Evolutionary conservation across 2,113 vertebrate species (phyloP).

Genomic region (Takifugu flavidus): DNA sequence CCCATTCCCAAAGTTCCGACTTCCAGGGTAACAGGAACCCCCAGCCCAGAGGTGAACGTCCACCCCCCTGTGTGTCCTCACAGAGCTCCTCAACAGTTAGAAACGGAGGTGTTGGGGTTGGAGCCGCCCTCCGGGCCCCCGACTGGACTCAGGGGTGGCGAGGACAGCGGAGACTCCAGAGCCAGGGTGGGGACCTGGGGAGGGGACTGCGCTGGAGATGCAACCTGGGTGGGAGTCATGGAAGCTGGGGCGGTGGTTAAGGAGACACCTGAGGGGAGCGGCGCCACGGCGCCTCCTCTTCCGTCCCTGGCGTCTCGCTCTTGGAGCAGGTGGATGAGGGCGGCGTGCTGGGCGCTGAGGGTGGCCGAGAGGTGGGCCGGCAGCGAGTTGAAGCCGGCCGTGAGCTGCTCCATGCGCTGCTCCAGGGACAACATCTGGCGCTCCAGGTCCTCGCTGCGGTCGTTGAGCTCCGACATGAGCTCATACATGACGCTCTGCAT

Average conservation of each 20-base stretch:
- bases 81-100: constrained; percentile 82
- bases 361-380: constrained; percentile 88
- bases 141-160: constrained; percentile 77
- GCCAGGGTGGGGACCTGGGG: constrained; percentile 70
- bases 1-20: no score
- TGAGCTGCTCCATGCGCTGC: constrained; percentile 90
- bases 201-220: constrained; percentile 20
- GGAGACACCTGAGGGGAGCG: constrained; percentile 47
- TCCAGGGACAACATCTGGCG: constrained; percentile 95
- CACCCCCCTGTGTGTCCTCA: constrained; percentile 18
- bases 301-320: constrained; percentile 73
- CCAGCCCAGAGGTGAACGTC: neutral
- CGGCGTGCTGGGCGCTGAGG: constrained; percentile 90
- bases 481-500: constrained; percentile 99
- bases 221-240: constrained; percentile 40
- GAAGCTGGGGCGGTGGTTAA: constrained; percentile 37
- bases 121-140: constrained; percentile 80
- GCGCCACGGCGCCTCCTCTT: constrained; percentile 54
- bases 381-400: constrained; percentile 84
- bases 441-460: constrained; percentile 96
- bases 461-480: constrained; percentile 95
- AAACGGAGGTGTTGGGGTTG: constrained; percentile 86
- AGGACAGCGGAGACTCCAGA: constrained; percentile 68
- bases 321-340: constrained; percentile 83
- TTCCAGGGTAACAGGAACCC: no score